Conservation (phyloP, 2,797 vertebrate species). For the Urocyon cinereoargenteus region DNA sequence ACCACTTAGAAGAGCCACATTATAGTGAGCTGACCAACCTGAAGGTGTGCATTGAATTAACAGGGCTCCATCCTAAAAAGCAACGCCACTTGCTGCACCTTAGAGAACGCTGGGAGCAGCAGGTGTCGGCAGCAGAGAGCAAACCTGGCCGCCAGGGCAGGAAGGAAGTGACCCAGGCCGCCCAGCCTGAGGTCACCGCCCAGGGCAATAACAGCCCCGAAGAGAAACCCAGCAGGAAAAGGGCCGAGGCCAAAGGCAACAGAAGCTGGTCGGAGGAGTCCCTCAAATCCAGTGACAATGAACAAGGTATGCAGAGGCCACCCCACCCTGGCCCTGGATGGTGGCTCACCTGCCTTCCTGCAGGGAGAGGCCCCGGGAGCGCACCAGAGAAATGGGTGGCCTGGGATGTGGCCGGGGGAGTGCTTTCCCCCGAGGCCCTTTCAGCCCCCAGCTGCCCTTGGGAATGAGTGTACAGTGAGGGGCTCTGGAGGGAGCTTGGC, state of each 20-base stretch:
- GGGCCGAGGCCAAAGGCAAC: slow-evolving; percentile 93
- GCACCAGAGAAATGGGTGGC: slow-evolving; percentile 70
- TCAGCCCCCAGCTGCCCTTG: background rate
- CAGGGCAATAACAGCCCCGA: slow-evolving; percentile 92
- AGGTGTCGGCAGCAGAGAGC: slow-evolving; percentile 91
- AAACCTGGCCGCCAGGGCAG: slow-evolving; percentile 91
- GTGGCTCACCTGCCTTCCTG: slow-evolving; percentile 50
- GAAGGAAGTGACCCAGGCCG: slow-evolving; percentile 91
- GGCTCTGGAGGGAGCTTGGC: background rate
- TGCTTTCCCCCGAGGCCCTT: background rate
- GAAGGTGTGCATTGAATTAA: slow-evolving; percentile 99
- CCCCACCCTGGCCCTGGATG: slow-evolving; percentile 76
- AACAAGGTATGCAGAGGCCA: slow-evolving; percentile 90
- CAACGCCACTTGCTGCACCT: slow-evolving; percentile 93
- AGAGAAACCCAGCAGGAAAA: slow-evolving; percentile 92
- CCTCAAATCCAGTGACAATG: slow-evolving; percentile 90
- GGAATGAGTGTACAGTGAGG: background rate
- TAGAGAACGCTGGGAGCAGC: slow-evolving; percentile 93
- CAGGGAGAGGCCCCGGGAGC: slow-evolving; percentile 71
- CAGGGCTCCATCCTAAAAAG: slow-evolving; percentile 97
- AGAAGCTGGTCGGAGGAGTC: slow-evolving; percentile 95
- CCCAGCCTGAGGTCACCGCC: slow-evolving; percentile 88
- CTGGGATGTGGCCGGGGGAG: slow-evolving; percentile 69
- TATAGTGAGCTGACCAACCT: slow-evolving; percentile 97
- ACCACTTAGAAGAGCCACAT: slow-evolving; percentile 92